Conservation (phyloP, 2,113 vertebrate species). For the Ctenomys sociabilis region DNA sequence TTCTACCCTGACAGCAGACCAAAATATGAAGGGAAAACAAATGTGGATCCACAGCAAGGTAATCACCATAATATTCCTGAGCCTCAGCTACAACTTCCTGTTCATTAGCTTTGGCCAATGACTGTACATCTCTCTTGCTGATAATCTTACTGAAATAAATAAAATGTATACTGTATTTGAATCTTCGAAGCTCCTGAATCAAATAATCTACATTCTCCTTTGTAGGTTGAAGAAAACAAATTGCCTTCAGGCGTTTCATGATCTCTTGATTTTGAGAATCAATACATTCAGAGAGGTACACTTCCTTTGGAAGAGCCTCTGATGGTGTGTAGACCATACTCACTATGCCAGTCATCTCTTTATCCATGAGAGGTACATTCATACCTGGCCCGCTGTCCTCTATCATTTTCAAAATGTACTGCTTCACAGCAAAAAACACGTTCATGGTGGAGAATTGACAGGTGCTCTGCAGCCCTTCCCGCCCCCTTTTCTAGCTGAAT, state of each 20-base stretch:
- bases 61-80: slow-evolving; percentile 99
- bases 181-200: slow-evolving; percentile 94
- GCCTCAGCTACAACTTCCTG: no score
- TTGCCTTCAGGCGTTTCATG: slow-evolving; percentile 97
- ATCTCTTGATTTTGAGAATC: slow-evolving; percentile 93
- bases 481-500: not conserved
- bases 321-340: slow-evolving; percentile 98
- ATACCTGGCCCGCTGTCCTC: slow-evolving; percentile 97
- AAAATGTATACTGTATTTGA: slow-evolving; percentile 96
- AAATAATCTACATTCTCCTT: slow-evolving; percentile 96
- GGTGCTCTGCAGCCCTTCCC: not conserved
- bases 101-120: no score
- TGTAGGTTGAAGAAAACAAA: slow-evolving; percentile 95
- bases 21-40: slow-evolving; percentile 96
- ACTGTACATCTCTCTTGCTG: no score
- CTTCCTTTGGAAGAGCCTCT: slow-evolving; percentile 97
- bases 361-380: slow-evolving; percentile 98
- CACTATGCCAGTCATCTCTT: slow-evolving; percentile 95
- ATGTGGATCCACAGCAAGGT: slow-evolving; percentile 98
- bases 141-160: no score
- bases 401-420: slow-evolving; percentile 97
- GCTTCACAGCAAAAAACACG: slow-evolving; percentile 95
- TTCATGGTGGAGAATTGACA: slow-evolving; percentile 88
- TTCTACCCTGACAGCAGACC: slow-evolving; percentile 93
- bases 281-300: slow-evolving; percentile 96